phyloP scores from a whole-genome alignment of 1,140 invertebrate species.

The Penaeus vannamei region DNA sequence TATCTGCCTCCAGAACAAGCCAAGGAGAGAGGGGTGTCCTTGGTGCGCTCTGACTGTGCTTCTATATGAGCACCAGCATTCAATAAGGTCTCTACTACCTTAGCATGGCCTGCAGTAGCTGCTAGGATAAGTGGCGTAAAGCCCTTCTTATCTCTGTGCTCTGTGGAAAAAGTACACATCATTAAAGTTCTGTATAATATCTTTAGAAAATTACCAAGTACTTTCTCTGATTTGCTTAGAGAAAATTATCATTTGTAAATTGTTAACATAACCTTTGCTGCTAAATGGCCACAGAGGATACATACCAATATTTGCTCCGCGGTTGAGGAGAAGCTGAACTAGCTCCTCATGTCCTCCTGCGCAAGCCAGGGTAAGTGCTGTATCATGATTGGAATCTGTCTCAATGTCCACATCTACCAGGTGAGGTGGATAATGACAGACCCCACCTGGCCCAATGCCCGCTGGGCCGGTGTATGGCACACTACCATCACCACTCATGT shows the following conservation, averaged over 20 bases:
- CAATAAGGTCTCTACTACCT: slow-evolving; percentile 92
- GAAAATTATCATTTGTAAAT: neutral
- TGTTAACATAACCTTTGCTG: neutral
- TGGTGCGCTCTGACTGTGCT: slow-evolving; percentile 98
- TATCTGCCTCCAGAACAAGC: slow-evolving; percentile 98
- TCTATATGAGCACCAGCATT: slow-evolving; percentile 96
- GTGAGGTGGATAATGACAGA: slow-evolving; percentile 61
- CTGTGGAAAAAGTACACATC: slow-evolving; percentile 71
- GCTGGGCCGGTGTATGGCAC: slow-evolving; percentile 59
- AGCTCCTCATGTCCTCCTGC: slow-evolving; percentile 97
- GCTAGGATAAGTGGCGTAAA: slow-evolving; percentile 98
- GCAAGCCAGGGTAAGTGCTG: slow-evolving; percentile 96
- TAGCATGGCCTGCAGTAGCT: slow-evolving; percentile 96
- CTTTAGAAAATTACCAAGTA: neutral
- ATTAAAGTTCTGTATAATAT: no score
- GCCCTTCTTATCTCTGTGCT: slow-evolving; percentile 99
- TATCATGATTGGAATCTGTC: slow-evolving; percentile 98
- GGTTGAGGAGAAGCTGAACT: slow-evolving; percentile 89
- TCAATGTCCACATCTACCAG: slow-evolving; percentile 83
- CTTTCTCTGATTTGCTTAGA: no score
- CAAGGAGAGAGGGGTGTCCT: slow-evolving; percentile 97
- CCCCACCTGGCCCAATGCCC: slow-evolving; percentile 53
- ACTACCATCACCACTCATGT: slow-evolving; percentile 52
- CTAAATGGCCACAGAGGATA: neutral
- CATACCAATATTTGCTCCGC: slow-evolving; percentile 90